Conservation (phyloP, 2,113 vertebrate genomes). For the Amazona guildingii region DNA sequence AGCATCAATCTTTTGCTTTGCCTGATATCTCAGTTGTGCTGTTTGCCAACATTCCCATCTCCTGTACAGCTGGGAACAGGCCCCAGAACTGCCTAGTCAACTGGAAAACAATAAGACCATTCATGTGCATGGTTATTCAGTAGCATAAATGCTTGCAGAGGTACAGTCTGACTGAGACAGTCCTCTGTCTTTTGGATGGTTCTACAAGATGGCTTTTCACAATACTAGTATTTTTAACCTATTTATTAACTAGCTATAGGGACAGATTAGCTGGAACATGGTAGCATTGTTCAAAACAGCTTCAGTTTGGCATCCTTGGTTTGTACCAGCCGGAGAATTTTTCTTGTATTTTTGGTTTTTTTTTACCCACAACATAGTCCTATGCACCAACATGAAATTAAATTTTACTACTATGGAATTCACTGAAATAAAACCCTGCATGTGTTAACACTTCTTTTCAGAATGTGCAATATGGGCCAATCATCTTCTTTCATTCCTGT, state of each 20-base stretch:
- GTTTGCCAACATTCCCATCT: slow-evolving; percentile 27
- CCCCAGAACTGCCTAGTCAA: background rate
- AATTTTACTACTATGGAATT: background rate
- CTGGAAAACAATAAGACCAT: slow-evolving; percentile 39
- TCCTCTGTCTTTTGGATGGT: background rate
- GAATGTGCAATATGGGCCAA: background rate
- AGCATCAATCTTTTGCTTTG: background rate
- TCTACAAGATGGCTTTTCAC: background rate
- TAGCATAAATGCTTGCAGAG: slow-evolving; percentile 27
- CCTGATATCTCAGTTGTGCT: background rate
- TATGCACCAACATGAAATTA: background rate
- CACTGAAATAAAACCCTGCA: background rate
- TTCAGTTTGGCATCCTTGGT: background rate
- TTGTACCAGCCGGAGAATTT: background rate
- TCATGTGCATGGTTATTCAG: slow-evolving; percentile 51
- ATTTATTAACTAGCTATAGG: background rate
- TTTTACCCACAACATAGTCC: background rate
- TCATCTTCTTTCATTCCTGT: background rate
- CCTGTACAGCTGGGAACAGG: background rate
- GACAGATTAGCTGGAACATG: background rate
- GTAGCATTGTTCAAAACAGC: background rate
- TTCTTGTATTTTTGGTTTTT: background rate
- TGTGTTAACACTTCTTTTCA: background rate
- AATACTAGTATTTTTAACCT: background rate
- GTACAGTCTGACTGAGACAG: background rate